phyloP scores from a whole-genome alignment of 1,140 invertebrate species.

The Drosophila subobscura region DNA sequence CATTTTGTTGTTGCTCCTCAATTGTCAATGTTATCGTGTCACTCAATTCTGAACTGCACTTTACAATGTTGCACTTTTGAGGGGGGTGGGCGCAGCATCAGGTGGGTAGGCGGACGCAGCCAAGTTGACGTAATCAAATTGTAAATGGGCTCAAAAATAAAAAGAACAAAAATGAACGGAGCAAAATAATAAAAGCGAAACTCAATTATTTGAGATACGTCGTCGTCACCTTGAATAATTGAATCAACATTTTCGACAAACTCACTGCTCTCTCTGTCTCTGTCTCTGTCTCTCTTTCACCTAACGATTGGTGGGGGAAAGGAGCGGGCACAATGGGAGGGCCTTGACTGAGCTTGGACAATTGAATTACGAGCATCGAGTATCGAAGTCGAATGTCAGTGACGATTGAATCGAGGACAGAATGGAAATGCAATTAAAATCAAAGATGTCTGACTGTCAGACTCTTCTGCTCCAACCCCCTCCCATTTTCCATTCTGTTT shows the following conservation, averaged over 20 bases:
- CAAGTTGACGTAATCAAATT: slow-evolving; percentile 43
- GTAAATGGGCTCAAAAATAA: slow-evolving; percentile 34
- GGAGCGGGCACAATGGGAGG: not conserved
- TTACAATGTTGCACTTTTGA: slow-evolving; percentile 38
- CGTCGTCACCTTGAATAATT: slow-evolving; percentile 68
- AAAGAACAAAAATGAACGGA: slow-evolving; percentile 12
- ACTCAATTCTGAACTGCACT: slow-evolving; percentile 26
- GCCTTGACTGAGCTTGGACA: slow-evolving; percentile 39
- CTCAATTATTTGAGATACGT: slow-evolving; percentile 66
- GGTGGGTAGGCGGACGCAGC: not conserved
- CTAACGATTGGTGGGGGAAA: not conserved
- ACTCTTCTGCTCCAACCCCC: not conserved
- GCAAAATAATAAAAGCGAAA: slow-evolving; percentile 50
- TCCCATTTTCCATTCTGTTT: too few relatives aligned
- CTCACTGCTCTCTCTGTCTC: slow-evolving; percentile 14
- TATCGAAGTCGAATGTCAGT: slow-evolving; percentile 64
- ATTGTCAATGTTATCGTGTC: slow-evolving; percentile 38
- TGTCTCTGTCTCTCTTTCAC: not conserved
- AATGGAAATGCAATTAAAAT: slow-evolving; percentile 72
- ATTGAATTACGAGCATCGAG: slow-evolving; percentile 58
- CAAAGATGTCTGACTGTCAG: slow-evolving; percentile 52
- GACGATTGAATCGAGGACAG: slow-evolving; percentile 37
- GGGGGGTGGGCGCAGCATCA: not conserved
- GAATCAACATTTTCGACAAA: slow-evolving; percentile 59
- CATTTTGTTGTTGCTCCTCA: slow-evolving; percentile 49